Conservation (phyloP, 1,140 invertebrate species). For the Carcinoscorpius rotundicauda region DNA sequence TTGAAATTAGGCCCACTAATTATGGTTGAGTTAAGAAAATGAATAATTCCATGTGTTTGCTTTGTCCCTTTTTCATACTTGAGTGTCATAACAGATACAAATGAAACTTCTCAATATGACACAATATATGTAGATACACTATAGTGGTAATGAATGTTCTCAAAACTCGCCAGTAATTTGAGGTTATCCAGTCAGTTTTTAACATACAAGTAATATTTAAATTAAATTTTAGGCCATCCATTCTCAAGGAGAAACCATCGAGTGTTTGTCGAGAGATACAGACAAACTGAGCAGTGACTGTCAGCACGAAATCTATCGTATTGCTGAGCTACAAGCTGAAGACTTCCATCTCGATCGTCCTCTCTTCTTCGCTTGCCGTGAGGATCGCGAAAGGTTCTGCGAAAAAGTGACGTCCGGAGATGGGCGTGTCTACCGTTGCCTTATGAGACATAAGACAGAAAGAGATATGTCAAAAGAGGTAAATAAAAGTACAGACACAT, state of each 20-base stretch:
- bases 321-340: constrained; percentile 75
- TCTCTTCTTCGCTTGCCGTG: constrained; percentile 74
- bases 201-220: background rate
- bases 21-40: too few relatives aligned
- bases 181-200: background rate
- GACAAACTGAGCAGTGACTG: constrained; percentile 48
- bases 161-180: background rate
- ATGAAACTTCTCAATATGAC: too few relatives aligned
- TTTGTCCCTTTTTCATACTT: too few relatives aligned
- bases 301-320: constrained; percentile 59
- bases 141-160: background rate
- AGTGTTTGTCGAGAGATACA: constrained; percentile 59
- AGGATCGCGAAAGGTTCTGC: constrained; percentile 59
- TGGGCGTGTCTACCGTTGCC: constrained; percentile 81
- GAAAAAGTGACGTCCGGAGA: constrained; percentile 38
- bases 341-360: constrained; percentile 82
- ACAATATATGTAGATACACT: background rate
- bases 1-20: too few relatives aligned
- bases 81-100: too few relatives aligned
- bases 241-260: constrained; percentile 69
- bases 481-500: constrained; percentile 6
- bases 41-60: too few relatives aligned
- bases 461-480: constrained; percentile 44
- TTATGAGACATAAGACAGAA: constrained; percentile 73
- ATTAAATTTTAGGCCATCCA: constrained; percentile 33